Percentiles rank a stretch among this genome's conserved stretches.
Evolutionary conservation across 2,113 vertebrate genomes (phyloP).

Genomic region (Brachyhypopomus occidentalis): DNA sequence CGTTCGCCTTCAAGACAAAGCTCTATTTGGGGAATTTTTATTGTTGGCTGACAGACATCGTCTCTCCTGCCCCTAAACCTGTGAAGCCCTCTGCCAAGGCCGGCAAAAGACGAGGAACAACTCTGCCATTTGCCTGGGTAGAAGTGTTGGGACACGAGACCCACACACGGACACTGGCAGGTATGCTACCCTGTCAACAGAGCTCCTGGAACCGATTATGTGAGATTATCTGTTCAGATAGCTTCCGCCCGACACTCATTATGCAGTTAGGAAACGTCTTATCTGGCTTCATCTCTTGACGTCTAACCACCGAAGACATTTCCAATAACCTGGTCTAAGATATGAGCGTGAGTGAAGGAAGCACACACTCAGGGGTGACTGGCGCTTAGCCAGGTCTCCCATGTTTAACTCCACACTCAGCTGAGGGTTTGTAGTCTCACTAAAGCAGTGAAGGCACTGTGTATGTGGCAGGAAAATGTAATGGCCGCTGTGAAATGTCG

Average conservation of each 20-base stretch:
- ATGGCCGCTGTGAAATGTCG: not conserved
- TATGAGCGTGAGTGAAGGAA: constrained; percentile 27
- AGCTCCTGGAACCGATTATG: constrained; percentile 42
- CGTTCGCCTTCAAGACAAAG: constrained; percentile 9
- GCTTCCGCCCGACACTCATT: constrained; percentile 35
- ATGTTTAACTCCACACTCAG: constrained; percentile 21
- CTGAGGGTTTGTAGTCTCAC: not conserved
- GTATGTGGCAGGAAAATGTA: not conserved
- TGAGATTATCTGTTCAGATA: constrained; percentile 43
- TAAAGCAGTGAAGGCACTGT: not conserved
- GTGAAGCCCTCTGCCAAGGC: not conserved
- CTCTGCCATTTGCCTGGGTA: constrained; percentile 15
- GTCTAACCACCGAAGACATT: constrained; percentile 1
- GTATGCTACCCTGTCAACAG: constrained; percentile 31
- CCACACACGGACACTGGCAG: constrained; percentile 26
- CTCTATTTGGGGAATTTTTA: constrained; percentile 3
- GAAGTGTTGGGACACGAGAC: not conserved
- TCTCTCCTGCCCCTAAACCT: not conserved
- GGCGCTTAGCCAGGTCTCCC: not conserved
- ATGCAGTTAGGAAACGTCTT: constrained; percentile 42
- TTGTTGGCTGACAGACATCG: not conserved
- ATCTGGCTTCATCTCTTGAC: constrained; percentile 1
- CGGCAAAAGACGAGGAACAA: constrained; percentile 23
- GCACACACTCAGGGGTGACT: constrained; percentile 24
- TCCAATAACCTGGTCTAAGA: constrained; percentile 40